These are phyloP conservation scores for Nephrotoma flavescens DNA, from an alignment of 2,888 invertebrate species.

Conservation along the genomic window DNA sequence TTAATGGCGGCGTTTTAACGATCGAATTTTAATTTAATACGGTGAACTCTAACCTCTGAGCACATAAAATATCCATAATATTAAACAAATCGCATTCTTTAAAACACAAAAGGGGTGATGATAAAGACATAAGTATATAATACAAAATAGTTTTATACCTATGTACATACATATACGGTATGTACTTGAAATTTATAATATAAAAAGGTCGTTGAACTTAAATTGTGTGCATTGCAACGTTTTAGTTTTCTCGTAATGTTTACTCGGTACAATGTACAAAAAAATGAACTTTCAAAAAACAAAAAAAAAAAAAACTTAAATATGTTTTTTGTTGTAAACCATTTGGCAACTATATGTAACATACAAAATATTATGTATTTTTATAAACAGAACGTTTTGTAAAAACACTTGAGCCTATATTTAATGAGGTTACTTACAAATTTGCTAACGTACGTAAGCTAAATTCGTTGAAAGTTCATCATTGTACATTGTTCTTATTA, in stretches of 20 bases:
- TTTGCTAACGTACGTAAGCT: no score
- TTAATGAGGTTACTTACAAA: no score
- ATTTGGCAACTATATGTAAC: neutral
- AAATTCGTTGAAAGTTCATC: no score
- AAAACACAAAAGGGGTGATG: neutral
- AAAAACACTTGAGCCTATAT: no score
- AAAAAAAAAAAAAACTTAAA: neutral
- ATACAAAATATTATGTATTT: neutral
- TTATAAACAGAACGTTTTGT: neutral
- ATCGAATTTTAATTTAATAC: neutral
- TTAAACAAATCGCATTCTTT: neutral
- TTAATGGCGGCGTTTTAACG: neutral
- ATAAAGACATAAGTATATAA: neutral
- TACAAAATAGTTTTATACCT: neutral
- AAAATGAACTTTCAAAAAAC: neutral
- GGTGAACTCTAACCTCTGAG: neutral
- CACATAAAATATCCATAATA: neutral
- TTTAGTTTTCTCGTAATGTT: neutral
- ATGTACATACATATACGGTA: neutral
- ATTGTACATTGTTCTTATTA: no score
- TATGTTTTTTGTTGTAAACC: neutral
- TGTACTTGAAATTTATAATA: neutral
- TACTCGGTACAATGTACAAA: neutral
- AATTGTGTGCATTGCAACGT: neutral
- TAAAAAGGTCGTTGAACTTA: neutral